Percentiles rank a stretch among this genome's conserved stretches.
These are phyloP conservation scores for Nematostella vectensis DNA, from an alignment of 92 coral and sea anemone species.

Conservation along the genomic window DNA sequence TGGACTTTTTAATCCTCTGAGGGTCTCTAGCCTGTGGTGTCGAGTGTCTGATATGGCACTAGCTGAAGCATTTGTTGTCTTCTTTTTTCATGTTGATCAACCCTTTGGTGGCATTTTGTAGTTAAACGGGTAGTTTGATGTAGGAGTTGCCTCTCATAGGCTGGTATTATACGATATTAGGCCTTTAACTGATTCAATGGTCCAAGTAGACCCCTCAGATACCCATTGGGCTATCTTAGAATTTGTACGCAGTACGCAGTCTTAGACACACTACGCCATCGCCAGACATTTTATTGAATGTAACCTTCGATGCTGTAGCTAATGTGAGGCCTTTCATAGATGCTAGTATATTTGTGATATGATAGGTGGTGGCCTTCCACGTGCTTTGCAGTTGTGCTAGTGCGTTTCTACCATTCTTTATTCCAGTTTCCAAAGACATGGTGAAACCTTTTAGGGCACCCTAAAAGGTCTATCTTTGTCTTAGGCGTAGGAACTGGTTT, in stretches of 20 bases:
- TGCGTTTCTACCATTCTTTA: not conserved
- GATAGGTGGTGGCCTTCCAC: not conserved
- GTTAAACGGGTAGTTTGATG: not conserved
- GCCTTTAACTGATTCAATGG: not conserved
- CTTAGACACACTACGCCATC: not conserved
- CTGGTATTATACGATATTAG: not conserved
- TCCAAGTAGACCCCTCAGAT: not conserved
- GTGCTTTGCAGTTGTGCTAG: no score
- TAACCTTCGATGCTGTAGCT: no score
- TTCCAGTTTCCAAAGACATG: no score
- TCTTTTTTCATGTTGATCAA: no score
- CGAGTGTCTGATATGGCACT: not conserved
- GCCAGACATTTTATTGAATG: not conserved
- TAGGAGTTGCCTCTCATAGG: not conserved
- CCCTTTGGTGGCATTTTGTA: not conserved
- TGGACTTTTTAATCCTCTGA: not conserved
- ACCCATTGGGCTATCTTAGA: no score
- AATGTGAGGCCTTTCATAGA: no score
- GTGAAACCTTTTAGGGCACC: not conserved
- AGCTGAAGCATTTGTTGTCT: not conserved
- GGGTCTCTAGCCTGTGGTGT: not conserved
- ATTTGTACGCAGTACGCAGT: not conserved
- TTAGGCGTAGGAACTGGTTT: not conserved
- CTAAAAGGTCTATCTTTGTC: not conserved
- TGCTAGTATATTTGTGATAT: no score